Percentiles rank a stretch among this genome's conserved stretches.
Evolutionary conservation across 2,113 vertebrate species (phyloP).

Genomic region (Crotalus tigris): DNA sequence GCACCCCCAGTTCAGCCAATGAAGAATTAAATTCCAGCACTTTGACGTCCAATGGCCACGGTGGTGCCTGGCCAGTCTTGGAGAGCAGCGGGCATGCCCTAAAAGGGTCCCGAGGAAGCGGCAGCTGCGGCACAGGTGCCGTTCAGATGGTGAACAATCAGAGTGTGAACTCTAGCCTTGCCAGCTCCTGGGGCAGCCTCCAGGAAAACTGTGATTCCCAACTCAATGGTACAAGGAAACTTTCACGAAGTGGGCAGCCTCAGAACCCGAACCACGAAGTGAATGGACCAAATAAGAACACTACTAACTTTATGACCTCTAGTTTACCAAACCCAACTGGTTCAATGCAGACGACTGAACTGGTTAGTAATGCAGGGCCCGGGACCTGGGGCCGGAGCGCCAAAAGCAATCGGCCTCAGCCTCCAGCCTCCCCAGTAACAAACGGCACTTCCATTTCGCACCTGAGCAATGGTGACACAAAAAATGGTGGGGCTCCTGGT

Average conservation of each 20-base stretch:
- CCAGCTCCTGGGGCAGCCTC: constrained; percentile 84
- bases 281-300: constrained; percentile 99
- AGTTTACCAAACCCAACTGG: constrained; percentile 97
- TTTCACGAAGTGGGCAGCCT: constrained; percentile 89
- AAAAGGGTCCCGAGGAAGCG: constrained; percentile 80
- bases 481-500: constrained; percentile 80
- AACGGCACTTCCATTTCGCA: constrained; percentile 88
- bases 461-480: constrained; percentile 82
- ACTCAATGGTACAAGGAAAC: constrained; percentile 92
- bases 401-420: constrained; percentile 78
- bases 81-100: constrained; percentile 85
- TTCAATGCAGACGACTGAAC: constrained; percentile 86
- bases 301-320: constrained; percentile 99
- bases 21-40: constrained; percentile 93
- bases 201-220: constrained; percentile 83
- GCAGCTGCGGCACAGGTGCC: constrained; percentile 77
- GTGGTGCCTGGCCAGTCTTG: constrained; percentile 90
- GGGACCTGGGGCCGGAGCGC: constrained; percentile 82
- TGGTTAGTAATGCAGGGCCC: constrained; percentile 73
- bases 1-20: constrained; percentile 82
- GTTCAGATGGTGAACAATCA: constrained; percentile 80
- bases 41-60: constrained; percentile 94
- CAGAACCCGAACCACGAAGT: constrained; percentile 95
- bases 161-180: constrained; percentile 83
- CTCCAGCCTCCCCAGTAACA: constrained; percentile 81